Evolutionary conservation across 2,113 vertebrate species (phyloP).

Genomic region (Podiceps cristatus): DNA sequence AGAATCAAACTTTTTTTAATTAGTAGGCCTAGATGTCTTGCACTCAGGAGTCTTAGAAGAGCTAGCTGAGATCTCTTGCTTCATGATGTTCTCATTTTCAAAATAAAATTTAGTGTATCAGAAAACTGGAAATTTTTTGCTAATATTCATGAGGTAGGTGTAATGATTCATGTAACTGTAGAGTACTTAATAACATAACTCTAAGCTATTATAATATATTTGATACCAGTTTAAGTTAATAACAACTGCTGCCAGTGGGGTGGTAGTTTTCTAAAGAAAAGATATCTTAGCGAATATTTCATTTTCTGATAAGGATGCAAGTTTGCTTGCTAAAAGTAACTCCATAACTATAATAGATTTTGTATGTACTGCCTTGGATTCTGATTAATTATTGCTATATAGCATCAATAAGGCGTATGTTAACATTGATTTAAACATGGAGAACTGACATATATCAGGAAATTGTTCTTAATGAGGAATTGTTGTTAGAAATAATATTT

Average conservation of each 20-base stretch:
- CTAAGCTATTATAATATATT: background rate
- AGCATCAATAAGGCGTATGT: background rate
- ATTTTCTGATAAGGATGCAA: background rate
- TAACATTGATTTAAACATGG: constrained; percentile 14
- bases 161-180: background rate
- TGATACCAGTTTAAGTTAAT: background rate
- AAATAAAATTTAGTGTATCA: background rate
- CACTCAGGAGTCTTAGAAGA: background rate
- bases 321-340: background rate
- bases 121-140: background rate
- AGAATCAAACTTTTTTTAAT: background rate
- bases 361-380: background rate
- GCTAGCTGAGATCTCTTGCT: background rate
- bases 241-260: background rate
- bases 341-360: background rate
- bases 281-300: background rate
- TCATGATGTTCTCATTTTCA: background rate
- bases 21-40: background rate
- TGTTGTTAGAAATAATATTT: background rate
- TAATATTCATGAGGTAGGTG: background rate
- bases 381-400: constrained; percentile 12
- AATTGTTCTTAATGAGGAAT: background rate
- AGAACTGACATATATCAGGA: background rate
- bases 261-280: background rate
- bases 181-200: background rate